Conservation (phyloP, 2,888 invertebrate species). For the Thumatha senex region DNA sequence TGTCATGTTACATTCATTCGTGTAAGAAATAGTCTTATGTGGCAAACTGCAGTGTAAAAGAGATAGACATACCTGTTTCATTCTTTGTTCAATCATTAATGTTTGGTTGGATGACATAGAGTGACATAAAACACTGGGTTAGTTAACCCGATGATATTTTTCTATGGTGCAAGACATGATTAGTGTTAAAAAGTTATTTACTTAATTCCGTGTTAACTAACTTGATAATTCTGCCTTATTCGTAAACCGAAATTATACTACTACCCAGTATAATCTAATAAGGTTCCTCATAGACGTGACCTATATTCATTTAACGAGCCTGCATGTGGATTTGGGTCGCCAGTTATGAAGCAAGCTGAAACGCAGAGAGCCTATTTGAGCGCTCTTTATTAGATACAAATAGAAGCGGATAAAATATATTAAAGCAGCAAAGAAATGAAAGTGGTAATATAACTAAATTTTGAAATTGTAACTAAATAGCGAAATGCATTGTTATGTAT, state of each 20-base stretch:
- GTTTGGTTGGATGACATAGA: too few relatives aligned
- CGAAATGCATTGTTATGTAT: neutral
- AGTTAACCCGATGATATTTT: too few relatives aligned
- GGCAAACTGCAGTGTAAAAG: too few relatives aligned
- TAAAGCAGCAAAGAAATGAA: constrained; percentile 5
- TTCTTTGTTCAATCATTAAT: too few relatives aligned
- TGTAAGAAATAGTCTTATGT: too few relatives aligned
- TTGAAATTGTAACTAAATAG: constrained; percentile 3
- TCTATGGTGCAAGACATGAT: too few relatives aligned
- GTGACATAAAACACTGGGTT: too few relatives aligned
- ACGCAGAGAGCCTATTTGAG: constrained; percentile 26
- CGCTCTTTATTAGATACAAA: neutral
- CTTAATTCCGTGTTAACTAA: too few relatives aligned
- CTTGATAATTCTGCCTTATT: too few relatives aligned
- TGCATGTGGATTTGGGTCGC: constrained; percentile 33
- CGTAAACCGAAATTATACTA: neutral
- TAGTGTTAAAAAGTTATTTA: too few relatives aligned
- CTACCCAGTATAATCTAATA: constrained; percentile 8
- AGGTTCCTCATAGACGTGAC: constrained; percentile 37
- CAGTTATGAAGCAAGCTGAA: constrained; percentile 23
- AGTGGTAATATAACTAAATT: constrained; percentile 10
- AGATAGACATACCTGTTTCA: too few relatives aligned
- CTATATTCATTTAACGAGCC: constrained; percentile 43
- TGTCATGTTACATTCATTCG: too few relatives aligned
- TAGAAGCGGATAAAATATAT: neutral